phyloP scores from a whole-genome alignment of 2,888 invertebrate genomes.

The Liodrosophila aerea region DNA sequence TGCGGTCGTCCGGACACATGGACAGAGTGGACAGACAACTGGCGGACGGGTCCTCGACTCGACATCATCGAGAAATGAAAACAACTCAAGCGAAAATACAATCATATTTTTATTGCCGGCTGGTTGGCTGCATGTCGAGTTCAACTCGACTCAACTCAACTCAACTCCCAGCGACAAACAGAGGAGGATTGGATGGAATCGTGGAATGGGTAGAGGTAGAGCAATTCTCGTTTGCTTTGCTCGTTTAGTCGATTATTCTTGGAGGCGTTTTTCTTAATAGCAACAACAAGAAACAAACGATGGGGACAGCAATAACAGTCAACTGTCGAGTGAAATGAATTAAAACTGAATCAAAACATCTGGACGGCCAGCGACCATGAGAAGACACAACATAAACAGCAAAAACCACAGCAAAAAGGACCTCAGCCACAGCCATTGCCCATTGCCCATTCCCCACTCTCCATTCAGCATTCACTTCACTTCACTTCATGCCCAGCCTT shows the following conservation, averaged over 20 bases:
- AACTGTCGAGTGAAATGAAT: conserved; percentile 74
- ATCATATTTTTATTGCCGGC: conserved; percentile 81
- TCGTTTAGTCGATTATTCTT: conserved; percentile 75
- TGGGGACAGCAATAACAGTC: conserved; percentile 63
- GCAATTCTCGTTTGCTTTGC: conserved; percentile 61
- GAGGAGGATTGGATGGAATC: background rate
- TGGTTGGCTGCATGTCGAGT: conserved; percentile 72
- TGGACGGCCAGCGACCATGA: conserved; percentile 58
- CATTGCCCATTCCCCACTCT: no score
- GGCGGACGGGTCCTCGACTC: conserved; percentile 44
- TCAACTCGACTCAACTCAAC: conserved; percentile 8
- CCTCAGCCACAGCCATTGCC: no score
- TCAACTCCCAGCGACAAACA: conserved; percentile 6
- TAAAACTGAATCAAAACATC: conserved; percentile 81
- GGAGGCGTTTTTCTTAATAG: conserved; percentile 79
- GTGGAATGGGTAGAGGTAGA: background rate
- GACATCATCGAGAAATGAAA: conserved; percentile 79
- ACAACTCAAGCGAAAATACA: conserved; percentile 81
- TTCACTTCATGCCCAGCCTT: background rate
- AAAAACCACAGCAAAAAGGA: background rate
- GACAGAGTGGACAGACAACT: conserved; percentile 20
- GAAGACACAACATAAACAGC: conserved; percentile 66
- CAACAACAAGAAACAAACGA: conserved; percentile 57
- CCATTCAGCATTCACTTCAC: conserved; percentile 1
- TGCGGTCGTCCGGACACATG: conserved; percentile 47